A percentile compares a stretch with the other conserved stretches of the same genome.
phyloP scores from a whole-genome alignment of 2,797 vertebrate genomes.

The Gymnoscopelus braueri region DNA sequence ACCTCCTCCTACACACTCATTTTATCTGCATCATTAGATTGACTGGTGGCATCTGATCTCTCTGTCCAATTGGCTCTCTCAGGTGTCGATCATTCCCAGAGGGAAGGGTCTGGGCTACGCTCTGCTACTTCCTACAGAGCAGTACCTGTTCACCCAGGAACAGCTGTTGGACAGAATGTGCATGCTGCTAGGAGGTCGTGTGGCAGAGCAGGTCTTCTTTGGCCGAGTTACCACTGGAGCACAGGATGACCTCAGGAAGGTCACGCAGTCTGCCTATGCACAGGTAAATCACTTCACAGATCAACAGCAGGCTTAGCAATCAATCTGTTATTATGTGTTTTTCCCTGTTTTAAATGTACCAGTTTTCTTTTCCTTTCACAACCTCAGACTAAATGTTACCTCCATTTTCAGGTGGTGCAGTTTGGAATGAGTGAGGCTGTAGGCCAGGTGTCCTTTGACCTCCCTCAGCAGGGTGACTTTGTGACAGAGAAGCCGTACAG shows the following conservation, averaged over 20 bases:
- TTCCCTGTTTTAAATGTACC: background rate
- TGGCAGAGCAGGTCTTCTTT: slow-evolving; percentile 78
- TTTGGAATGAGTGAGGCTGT: slow-evolving; percentile 76
- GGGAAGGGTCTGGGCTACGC: too few relatives aligned
- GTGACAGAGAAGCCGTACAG: slow-evolving; percentile 70
- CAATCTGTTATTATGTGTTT: too few relatives aligned
- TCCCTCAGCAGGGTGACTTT: slow-evolving; percentile 52
- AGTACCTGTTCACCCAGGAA: too few relatives aligned
- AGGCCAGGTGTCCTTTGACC: slow-evolving; percentile 73
- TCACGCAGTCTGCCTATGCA: slow-evolving; percentile 75
- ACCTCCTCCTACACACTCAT: too few relatives aligned
- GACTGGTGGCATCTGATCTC: too few relatives aligned
- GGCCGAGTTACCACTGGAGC: slow-evolving; percentile 71
- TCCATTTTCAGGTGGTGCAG: slow-evolving; percentile 62
- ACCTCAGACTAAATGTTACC: background rate
- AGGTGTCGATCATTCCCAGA: too few relatives aligned
- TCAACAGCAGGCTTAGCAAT: too few relatives aligned
- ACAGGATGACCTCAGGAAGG: slow-evolving; percentile 74
- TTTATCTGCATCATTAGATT: too few relatives aligned
- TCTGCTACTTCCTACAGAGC: too few relatives aligned
- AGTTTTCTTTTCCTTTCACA: background rate
- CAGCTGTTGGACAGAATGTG: slow-evolving; percentile 45
- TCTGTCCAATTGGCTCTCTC: too few relatives aligned
- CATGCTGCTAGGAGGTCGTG: slow-evolving; percentile 75
- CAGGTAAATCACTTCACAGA: slow-evolving; percentile 59